A percentile compares a stretch with the other conserved stretches of the same genome.
Evolutionary conservation across 2,888 invertebrate species (phyloP).

Genomic region (Sussaba pulchella): DNA sequence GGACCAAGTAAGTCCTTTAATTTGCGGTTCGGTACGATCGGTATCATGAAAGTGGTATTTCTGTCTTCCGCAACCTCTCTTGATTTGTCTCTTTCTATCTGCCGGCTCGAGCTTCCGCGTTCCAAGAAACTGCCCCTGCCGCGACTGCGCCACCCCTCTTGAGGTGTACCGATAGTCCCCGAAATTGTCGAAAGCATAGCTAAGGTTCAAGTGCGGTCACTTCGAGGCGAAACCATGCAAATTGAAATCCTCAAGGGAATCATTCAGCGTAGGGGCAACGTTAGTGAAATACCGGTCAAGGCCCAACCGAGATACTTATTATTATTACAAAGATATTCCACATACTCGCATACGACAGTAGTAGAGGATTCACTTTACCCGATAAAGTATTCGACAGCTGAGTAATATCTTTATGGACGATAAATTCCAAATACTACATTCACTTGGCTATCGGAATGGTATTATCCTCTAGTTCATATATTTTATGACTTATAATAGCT

Average conservation of each 20-base stretch:
- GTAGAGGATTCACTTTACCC: neutral
- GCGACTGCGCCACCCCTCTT: slow-evolving; percentile 25
- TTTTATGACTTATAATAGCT: slow-evolving; percentile 55
- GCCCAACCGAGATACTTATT: neutral
- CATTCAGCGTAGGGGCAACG: slow-evolving; percentile 18
- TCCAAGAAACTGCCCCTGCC: slow-evolving; percentile 44
- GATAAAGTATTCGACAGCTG: neutral
- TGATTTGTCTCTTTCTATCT: slow-evolving; percentile 10
- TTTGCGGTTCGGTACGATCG: slow-evolving; percentile 56
- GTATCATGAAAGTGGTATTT: slow-evolving; percentile 43
- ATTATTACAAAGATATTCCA: too few relatives aligned
- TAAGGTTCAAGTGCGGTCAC: slow-evolving; percentile 55
- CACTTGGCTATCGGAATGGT: too few relatives aligned
- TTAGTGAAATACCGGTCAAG: neutral
- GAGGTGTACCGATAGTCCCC: slow-evolving; percentile 48
- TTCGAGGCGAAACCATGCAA: slow-evolving; percentile 61
- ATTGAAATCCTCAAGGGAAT: slow-evolving; percentile 60
- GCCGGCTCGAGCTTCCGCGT: slow-evolving; percentile 17
- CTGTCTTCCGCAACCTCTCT: slow-evolving; percentile 37
- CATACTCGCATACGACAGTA: neutral
- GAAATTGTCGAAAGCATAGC: slow-evolving; percentile 26
- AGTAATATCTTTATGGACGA: too few relatives aligned
- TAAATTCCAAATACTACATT: too few relatives aligned
- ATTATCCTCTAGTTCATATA: too few relatives aligned
- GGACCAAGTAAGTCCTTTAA: slow-evolving; percentile 51